These are phyloP conservation scores for Podarcis lilfordi DNA, from an alignment of 2,797 vertebrate genomes.

Conservation along the genomic window DNA sequence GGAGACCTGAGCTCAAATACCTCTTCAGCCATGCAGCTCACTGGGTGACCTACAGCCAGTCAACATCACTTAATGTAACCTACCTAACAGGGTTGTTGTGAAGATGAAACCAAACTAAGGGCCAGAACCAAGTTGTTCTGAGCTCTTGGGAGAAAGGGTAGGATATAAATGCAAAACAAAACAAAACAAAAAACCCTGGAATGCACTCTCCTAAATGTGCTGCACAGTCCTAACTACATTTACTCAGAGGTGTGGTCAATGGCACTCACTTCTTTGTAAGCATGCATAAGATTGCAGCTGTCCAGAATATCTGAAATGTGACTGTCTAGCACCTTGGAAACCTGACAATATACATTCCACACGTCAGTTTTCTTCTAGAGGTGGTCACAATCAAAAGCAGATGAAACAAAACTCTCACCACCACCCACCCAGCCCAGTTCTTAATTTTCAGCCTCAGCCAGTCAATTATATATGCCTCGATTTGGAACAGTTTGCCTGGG, in stretches of 20 bases:
- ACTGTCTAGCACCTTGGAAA: background rate
- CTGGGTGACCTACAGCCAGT: background rate
- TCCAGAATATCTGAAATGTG: background rate
- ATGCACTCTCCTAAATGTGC: background rate
- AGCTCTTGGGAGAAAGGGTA: background rate
- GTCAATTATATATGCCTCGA: background rate
- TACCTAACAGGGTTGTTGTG: background rate
- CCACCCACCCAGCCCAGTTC: background rate
- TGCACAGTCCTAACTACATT: background rate
- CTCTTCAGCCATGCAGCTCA: background rate
- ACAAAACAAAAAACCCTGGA: background rate
- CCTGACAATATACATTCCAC: background rate
- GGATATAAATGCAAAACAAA: background rate
- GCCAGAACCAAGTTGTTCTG: background rate
- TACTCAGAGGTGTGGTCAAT: background rate
- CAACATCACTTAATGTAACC: background rate
- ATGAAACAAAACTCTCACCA: background rate
- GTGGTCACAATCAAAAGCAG: background rate
- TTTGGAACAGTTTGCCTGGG: conserved; percentile 6
- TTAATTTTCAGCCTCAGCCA: background rate
- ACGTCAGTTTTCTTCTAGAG: background rate
- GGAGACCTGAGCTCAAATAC: background rate
- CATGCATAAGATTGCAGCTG: background rate
- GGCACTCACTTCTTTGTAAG: background rate
- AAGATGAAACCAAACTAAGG: background rate